These are phyloP conservation scores for Pemphredon lugubris DNA, from an alignment of 2,888 invertebrate species.

Conservation along the genomic window DNA sequence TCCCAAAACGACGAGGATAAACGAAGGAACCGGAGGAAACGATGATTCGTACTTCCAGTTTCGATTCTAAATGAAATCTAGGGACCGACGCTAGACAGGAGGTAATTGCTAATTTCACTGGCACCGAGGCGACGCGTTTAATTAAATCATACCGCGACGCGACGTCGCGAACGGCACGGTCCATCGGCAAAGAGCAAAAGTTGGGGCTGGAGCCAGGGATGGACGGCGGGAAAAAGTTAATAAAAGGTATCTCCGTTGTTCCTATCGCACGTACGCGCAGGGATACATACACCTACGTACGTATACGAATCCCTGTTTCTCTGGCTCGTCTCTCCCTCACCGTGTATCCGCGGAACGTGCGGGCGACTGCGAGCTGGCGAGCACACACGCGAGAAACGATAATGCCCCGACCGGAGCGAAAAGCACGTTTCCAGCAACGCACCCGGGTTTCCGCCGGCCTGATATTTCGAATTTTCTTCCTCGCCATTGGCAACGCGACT, in stretches of 20 bases:
- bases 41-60: too few relatives aligned
- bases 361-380: slow-evolving; percentile 21
- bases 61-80: slow-evolving; percentile 16
- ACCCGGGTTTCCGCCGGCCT: slow-evolving; percentile 61
- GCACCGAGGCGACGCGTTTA: slow-evolving; percentile 60
- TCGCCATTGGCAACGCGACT: too few relatives aligned
- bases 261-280: slow-evolving; percentile 66
- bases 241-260: slow-evolving; percentile 45
- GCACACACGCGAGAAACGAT: slow-evolving; percentile 58
- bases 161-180: slow-evolving; percentile 32
- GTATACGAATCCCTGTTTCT: slow-evolving; percentile 1
- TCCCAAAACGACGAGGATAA: too few relatives aligned
- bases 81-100: slow-evolving; percentile 53
- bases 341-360: slow-evolving; percentile 41
- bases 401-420: slow-evolving; percentile 64
- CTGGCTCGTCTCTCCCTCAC: slow-evolving; percentile 16
- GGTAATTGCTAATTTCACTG: slow-evolving; percentile 69
- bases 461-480: slow-evolving; percentile 69
- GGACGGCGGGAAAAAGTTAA: slow-evolving; percentile 23
- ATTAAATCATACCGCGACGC: slow-evolving; percentile 71
- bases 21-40: too few relatives aligned
- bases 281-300: slow-evolving; percentile 46
- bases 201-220: neutral
- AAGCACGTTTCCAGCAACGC: slow-evolving; percentile 67
- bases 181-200: slow-evolving; percentile 14